Conservation (phyloP, 2,888 invertebrate species). For the Orthosia gothica region DNA sequence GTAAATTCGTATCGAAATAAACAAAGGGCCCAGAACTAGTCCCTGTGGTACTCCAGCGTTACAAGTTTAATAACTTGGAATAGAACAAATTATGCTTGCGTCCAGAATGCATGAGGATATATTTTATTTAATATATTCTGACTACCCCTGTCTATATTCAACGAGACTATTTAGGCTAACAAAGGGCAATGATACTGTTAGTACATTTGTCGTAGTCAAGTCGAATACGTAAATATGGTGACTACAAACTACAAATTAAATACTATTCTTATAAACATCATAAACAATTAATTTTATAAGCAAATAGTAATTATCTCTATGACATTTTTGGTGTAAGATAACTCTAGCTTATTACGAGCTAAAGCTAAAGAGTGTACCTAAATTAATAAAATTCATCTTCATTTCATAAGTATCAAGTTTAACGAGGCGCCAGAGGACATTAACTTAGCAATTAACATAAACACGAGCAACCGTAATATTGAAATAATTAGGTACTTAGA, state of each 20-base stretch:
- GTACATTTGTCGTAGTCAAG: constrained; percentile 2
- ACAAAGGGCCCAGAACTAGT: background rate
- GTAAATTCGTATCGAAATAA: constrained; percentile 3
- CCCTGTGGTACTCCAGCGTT: constrained; percentile 8
- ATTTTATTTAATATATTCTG: background rate
- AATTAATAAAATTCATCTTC: constrained; percentile 52
- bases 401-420: constrained; percentile 55
- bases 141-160: background rate
- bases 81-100: background rate
- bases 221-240: background rate
- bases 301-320: background rate
- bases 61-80: background rate
- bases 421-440: constrained; percentile 48
- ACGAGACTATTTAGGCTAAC: background rate
- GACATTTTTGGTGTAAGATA: constrained; percentile 10
- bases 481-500: constrained; percentile 75
- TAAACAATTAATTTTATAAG: background rate
- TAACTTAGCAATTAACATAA: constrained; percentile 60
- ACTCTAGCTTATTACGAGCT: background rate
- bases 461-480: constrained; percentile 64
- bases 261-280: background rate
- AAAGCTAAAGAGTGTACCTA: constrained; percentile 22
- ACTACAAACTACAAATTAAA: background rate
- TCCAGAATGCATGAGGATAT: background rate
- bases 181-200: constrained; percentile 7